A percentile compares a stretch with the other conserved stretches of the same genome.
These are phyloP conservation scores for Cardiocondyla obscurior DNA, from an alignment of 1,140 invertebrate genomes.

Conservation along the genomic window DNA sequence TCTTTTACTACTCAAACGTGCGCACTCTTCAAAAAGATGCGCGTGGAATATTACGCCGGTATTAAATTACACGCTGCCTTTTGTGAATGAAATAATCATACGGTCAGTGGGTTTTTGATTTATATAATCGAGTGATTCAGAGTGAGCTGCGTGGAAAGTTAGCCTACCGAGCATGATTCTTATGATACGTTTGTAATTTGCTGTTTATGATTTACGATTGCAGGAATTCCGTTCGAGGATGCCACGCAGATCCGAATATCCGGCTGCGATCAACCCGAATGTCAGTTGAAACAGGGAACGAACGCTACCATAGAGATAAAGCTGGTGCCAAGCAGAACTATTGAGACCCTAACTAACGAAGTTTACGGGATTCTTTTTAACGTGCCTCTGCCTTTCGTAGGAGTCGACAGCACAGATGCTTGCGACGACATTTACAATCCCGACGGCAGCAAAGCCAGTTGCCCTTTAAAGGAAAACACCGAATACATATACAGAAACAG, in stretches of 20 bases:
- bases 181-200: not conserved
- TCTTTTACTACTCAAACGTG: not conserved
- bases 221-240: slow-evolving; percentile 52
- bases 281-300: slow-evolving; percentile 86
- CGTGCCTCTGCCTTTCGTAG: slow-evolving; percentile 88
- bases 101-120: not conserved
- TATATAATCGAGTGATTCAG: not conserved
- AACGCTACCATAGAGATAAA: slow-evolving; percentile 84
- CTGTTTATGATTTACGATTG: slow-evolving; percentile 28
- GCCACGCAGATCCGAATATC: slow-evolving; percentile 83
- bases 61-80: not conserved
- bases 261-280: slow-evolving; percentile 86
- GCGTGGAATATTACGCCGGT: not conserved
- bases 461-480: slow-evolving; percentile 87
- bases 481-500: slow-evolving; percentile 89
- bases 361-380: slow-evolving; percentile 86
- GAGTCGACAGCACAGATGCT: slow-evolving; percentile 88
- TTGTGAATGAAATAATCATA: not conserved
- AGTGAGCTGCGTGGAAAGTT: not conserved
- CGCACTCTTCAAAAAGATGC: not conserved
- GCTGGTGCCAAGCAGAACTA: slow-evolving; percentile 85
- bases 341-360: slow-evolving; percentile 82
- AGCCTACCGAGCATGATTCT: not conserved
- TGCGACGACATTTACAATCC: slow-evolving; percentile 86
- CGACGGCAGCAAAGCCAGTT: slow-evolving; percentile 85